Evolutionary conservation across 1,140 invertebrate genomes (phyloP).

Genomic region (Brachionus sp.): DNA sequence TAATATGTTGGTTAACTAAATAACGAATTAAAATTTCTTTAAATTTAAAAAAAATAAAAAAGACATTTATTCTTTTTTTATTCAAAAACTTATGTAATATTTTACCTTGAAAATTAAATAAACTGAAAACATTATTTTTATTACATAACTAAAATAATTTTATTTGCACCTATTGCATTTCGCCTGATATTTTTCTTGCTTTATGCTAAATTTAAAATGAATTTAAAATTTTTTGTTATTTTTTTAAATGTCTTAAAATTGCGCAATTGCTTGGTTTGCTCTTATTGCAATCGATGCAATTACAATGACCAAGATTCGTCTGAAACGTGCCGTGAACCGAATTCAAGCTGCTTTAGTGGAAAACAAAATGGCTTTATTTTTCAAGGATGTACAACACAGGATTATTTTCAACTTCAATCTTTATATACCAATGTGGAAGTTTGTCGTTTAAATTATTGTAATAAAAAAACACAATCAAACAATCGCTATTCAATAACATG

Average conservation of each 20-base stretch:
- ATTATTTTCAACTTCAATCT: neutral
- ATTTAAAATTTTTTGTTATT: neutral
- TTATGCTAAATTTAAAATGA: neutral
- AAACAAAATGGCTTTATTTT: slow-evolving; percentile 9
- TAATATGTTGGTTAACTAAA: neutral
- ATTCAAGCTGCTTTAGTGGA: neutral
- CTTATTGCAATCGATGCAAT: slow-evolving; percentile 5
- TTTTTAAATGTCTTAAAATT: neutral
- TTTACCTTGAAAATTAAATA: neutral
- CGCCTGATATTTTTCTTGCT: neutral
- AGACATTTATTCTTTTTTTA: neutral
- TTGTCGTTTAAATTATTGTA: neutral
- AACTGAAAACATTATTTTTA: neutral
- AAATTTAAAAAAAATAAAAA: neutral
- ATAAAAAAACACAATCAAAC: neutral
- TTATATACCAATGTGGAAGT: neutral
- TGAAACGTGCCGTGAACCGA: neutral
- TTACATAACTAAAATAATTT: neutral
- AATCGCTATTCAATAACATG: slow-evolving; percentile 1
- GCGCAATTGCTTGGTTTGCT: neutral
- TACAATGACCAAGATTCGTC: neutral
- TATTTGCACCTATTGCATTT: neutral
- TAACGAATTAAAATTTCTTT: neutral
- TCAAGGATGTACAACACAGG: slow-evolving; percentile 6
- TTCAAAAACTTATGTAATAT: neutral